Base-by-base conservation (phyloP, 92 coral and sea anemone genomes). In the Scolanthus callimorphus region DNA sequence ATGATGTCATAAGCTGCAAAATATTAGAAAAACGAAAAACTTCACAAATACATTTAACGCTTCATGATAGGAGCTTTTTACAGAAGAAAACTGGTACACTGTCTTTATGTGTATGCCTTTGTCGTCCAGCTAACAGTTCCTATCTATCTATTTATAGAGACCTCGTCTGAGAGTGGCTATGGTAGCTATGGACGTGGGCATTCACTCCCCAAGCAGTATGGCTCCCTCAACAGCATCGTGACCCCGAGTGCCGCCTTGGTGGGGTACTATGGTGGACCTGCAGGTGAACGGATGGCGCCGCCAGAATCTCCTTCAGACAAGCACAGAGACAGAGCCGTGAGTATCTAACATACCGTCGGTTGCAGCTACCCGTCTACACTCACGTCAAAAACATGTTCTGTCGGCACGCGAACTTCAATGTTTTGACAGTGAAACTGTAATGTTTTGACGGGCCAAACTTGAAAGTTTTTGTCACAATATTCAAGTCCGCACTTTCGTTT, bases 181-280 rank as follows among this genome's bases (percentile, higher is more conserved):
- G 10, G 54, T 29, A n/a, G 39, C 4, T 11, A 17, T 25, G 43
- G 39, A 22, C 52, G 44, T 11, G 58, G 46, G 28, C 55, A 58
- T 3, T 34, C 31, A 20, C 20, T 17, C 15, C 19, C 64, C 22
- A 68, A 68, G 27, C 73, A 66, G 23, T 68, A 44, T 49, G 63
- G 65, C 0, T 55, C 75, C 3, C 17, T 68, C 4, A 68, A 57
- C 57, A 55, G 64, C 20, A 68, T 68, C 37, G 58, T 68, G 6
- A 68, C 64, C 12, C 75, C 75, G 0, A 68, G 75, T 57, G 75
- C 75, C 0, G 75, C 75, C 0, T 23, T 68, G 31, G 56, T 68
- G 45, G 75, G 75, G 2, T 68, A 20, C 25, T 68, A 68, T 48
- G 56, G 60, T 27, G 39, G 41, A 17, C 64, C 46, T 15, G 55